Base-by-base conservation (phyloP, 2,113 vertebrate species). In the Lota lota region DNA sequence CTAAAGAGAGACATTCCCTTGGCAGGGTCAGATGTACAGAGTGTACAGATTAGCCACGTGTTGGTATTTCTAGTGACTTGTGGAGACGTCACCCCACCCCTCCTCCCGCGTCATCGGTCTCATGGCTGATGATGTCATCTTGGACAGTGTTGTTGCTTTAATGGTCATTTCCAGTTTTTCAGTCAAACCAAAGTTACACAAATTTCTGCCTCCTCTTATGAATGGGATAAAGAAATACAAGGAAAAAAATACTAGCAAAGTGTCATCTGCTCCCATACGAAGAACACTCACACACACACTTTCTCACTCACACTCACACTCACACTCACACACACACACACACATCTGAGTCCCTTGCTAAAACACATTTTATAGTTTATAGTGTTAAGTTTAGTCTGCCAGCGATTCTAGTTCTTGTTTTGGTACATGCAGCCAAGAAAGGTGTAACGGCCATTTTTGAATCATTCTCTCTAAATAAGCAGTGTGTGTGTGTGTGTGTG, bases 131-230 rank as follows among this genome's bases (percentile, higher is more conserved):
- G 80, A 87, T 87, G 79, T 89, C 89, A 92, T 91, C 89, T 83
- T 91, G 90, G 89, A 88, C 91, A 90, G 87, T 79, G 82, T 87
- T 84, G 85, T 91, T 88, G 91, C 91, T 93, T 93, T 98, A 98
- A 92, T 68, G 84, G 85, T 89, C 85, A 87, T 90, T 91, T 92
- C 85, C 86, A 17, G 15, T 54, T 92, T 85, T 86, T 97, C 97
- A 96, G 92, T 97, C 94, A 97, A 99, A 98, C 97, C 97, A 99
- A 99, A 99, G 97, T 95, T 95, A 94, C 95, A 98, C 97, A 97
- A 94, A 94, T 94, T 96, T 99, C 97, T 99, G 97, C 96, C 96
- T 98, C 97, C 96, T 94, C 93, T 94, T 10, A 40, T 93, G 94
- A 95, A 95, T 90, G 94, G 93, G 94, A 97, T 96, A 94, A 88